Evolutionary conservation across 2,888 invertebrate genomes (phyloP), one percentile per base, ranked within the genome.

Genomic region (Drosophila vallismaia): DNA sequence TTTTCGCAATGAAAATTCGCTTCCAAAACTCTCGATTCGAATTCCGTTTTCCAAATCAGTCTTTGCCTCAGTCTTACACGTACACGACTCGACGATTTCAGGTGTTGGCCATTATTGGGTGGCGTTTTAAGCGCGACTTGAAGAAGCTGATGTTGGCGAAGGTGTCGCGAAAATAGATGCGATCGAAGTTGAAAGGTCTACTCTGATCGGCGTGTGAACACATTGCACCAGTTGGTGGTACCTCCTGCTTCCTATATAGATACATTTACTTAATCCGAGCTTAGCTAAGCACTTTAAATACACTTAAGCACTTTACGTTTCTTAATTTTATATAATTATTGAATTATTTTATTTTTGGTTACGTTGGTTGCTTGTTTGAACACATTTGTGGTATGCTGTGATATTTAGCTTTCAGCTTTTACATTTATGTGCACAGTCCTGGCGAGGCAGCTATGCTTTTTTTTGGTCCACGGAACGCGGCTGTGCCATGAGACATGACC

Each of bases 401-500:
- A 52, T 52, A 42, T 36, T 60, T 26, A 42, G 38, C 44, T 10
- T 44, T 60, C 10, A 36, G 49, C 60, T 52, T 66, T 42, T 51
- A 52, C 49, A 63, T 71, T 56, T 52, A 26, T 52, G 3, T 58
- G 59, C 56, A 50, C 49, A 51, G 53, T 69, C 58, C 68, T 46
- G 56, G 59, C 50, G 33, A 44, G 42, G 40, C 40, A 40, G 9
- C 51, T 51, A 26, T 62, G 54, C 46, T 70, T 56, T 53, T 55
- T 74, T 48, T 77, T 86, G 77, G 78, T 86, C 76, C 79, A 74
- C 76, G 76, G 75, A 78, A 71, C 78, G 63, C 74, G 86, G 75
- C 70, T 80, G 80, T 82, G 88, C 88, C 89, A 57, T 62, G 60
- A 86, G 90, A 89, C 91, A 91, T 91, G 91, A 91, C 91, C 91